Conservation (phyloP, 2,797 vertebrate species). For the Myotis findleyi region DNA sequence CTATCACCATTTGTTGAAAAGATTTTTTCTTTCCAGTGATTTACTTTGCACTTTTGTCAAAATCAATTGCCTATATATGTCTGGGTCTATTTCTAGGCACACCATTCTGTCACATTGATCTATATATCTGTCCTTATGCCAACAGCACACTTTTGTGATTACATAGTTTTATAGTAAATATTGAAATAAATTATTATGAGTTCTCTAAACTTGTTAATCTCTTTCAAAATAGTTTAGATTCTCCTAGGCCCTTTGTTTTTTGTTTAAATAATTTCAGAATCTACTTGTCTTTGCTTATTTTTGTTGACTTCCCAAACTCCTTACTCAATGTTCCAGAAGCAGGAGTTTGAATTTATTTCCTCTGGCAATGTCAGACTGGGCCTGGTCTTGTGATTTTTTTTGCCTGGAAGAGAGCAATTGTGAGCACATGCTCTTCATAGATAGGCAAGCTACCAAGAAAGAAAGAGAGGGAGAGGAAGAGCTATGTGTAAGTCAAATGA, state of each 20-base stretch:
- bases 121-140: background rate
- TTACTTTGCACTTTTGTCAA: slow-evolving; percentile 24
- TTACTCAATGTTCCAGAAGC: background rate
- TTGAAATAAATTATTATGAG: background rate
- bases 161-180: background rate
- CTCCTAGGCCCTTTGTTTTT: background rate
- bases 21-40: background rate
- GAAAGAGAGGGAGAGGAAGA: background rate
- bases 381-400: background rate
- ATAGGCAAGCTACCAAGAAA: background rate
- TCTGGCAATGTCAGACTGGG: background rate
- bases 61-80: background rate
- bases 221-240: slow-evolving; percentile 37
- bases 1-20: background rate
- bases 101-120: background rate
- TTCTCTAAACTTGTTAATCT: background rate
- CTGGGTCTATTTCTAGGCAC: background rate
- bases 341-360: background rate
- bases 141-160: background rate
- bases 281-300: background rate
- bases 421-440: background rate
- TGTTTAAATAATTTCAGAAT: background rate
- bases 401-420: background rate
- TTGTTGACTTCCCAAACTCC: background rate
- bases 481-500: background rate